Evolutionary conservation across 1,140 invertebrate genomes (phyloP).

Genomic region (Drosophila kohkoa): DNA sequence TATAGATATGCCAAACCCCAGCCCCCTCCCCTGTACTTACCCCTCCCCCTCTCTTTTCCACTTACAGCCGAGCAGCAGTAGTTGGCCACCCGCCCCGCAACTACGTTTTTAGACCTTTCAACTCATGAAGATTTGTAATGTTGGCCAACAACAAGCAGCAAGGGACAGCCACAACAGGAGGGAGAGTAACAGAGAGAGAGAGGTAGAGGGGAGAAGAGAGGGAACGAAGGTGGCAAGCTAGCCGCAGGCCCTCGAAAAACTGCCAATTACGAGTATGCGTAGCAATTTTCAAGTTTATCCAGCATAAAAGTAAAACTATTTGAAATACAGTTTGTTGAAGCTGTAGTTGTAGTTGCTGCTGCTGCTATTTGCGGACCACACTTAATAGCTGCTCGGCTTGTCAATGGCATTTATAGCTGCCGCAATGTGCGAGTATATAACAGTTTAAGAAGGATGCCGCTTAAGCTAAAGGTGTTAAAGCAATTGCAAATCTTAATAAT

Average conservation of each 20-base stretch:
- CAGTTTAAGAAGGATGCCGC: background rate
- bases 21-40: background rate
- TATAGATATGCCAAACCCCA: background rate
- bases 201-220: background rate
- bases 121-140: conserved; percentile 55
- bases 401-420: background rate
- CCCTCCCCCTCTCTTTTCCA: background rate
- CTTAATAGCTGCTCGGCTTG: conserved; percentile 12
- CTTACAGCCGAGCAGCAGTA: background rate
- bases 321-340: conserved; percentile 47
- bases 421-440: background rate
- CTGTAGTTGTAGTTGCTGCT: conserved; percentile 1
- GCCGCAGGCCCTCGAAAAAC: conserved; percentile 47
- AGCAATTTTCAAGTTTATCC: conserved; percentile 63
- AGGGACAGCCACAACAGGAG: background rate
- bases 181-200: background rate
- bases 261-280: conserved; percentile 68
- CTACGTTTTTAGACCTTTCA: conserved; percentile 27
- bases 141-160: background rate
- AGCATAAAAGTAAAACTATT: conserved; percentile 62
- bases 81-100: background rate
- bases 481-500: too few species aligned
- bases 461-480: background rate
- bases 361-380: conserved; percentile 4
- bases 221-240: background rate